phyloP scores from a whole-genome alignment of 2,888 invertebrate species.

The Macroteleia sp. region DNA sequence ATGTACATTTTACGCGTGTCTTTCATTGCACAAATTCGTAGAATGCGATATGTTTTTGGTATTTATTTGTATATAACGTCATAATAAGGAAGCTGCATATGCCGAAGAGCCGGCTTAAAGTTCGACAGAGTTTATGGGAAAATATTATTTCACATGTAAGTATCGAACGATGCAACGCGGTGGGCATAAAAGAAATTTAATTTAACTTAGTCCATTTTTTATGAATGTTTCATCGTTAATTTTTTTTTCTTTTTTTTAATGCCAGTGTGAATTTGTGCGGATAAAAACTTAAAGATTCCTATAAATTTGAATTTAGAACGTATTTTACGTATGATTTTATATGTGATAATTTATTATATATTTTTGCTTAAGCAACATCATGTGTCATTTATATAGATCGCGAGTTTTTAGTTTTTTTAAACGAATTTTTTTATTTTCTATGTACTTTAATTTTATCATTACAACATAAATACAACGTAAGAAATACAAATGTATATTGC shows the following conservation, averaged over 20 bases:
- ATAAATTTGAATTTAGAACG: conserved; percentile 27
- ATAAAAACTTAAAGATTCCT: conserved; percentile 13
- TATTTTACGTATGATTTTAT: conserved; percentile 19
- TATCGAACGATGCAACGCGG: conserved; percentile 7
- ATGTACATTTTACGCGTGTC: conserved; percentile 42
- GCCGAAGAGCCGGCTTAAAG: conserved; percentile 41
- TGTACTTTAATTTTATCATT: conserved; percentile 6
- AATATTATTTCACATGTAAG: conserved; percentile 12
- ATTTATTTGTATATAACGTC: conserved; percentile 56
- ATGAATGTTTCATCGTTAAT: too few relatives aligned
- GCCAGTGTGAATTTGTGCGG: too few relatives aligned
- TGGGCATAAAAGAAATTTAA: background rate
- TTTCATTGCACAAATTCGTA: conserved; percentile 62
- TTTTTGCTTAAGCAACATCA: too few relatives aligned
- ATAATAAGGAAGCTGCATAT: conserved; percentile 40
- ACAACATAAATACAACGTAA: background rate
- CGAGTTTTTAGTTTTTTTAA: conserved; percentile 12
- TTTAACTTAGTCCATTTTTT: background rate
- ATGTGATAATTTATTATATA: conserved; percentile 45
- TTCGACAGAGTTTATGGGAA: conserved; percentile 44
- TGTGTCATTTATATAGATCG: background rate
- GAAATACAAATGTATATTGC: conserved; percentile 6
- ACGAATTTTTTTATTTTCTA: conserved; percentile 14
- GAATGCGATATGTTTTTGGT: conserved; percentile 32
- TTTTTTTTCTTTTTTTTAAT: too few relatives aligned